Conservation (phyloP, 2,113 vertebrate species). For the Saccopteryx leptura region DNA sequence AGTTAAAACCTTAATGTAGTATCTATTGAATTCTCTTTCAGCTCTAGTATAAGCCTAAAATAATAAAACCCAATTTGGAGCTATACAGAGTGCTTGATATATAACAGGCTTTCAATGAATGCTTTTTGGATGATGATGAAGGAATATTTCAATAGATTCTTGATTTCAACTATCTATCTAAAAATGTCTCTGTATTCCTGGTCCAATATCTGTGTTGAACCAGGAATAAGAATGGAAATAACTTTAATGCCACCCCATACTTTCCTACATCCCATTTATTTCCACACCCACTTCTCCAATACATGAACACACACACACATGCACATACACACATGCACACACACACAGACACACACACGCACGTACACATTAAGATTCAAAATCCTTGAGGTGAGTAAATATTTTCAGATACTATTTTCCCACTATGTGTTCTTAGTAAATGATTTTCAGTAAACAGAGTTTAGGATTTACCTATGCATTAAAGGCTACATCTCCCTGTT, state of each 20-base stretch:
- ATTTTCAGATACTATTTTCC: neutral
- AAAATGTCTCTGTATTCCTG: neutral
- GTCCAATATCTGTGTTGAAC: neutral
- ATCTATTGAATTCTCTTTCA: neutral
- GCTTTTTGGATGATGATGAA: neutral
- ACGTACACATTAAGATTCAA: neutral
- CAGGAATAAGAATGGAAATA: neutral
- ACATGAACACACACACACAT: neutral
- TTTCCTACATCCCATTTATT: slow-evolving; percentile 13
- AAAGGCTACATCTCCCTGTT: neutral
- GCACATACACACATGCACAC: neutral
- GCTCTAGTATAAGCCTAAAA: neutral
- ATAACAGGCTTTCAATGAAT: neutral
- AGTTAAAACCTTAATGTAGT: neutral
- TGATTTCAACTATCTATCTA: neutral
- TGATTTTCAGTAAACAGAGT: neutral
- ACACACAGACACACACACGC: neutral
- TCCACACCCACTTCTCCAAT: neutral
- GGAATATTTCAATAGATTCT: slow-evolving; percentile 12
- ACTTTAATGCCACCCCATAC: neutral
- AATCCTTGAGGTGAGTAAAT: neutral
- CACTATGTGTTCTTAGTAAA: neutral
- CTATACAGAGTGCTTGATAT: neutral
- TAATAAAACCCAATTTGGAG: neutral
- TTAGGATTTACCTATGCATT: neutral